phyloP scores from a whole-genome alignment of 2,888 invertebrate genomes.

The Scaeva pyrastri region DNA sequence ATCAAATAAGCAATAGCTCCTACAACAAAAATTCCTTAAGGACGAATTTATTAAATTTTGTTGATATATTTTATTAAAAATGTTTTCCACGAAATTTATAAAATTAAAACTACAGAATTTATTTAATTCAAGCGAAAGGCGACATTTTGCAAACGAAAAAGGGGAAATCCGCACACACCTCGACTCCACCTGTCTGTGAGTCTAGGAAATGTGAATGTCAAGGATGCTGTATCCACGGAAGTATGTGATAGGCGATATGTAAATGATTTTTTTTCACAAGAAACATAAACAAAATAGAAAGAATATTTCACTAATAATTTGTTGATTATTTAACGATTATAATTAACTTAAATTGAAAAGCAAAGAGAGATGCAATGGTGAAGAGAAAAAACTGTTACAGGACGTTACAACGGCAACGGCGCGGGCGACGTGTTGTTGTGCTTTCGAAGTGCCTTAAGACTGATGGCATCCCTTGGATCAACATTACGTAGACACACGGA shows the following conservation, averaged over 20 bases:
- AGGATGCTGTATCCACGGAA: constrained; percentile 56
- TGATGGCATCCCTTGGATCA: constrained; percentile 75
- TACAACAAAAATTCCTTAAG: constrained; percentile 30
- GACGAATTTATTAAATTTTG: constrained; percentile 39
- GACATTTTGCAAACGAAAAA: constrained; percentile 57
- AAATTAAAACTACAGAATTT: not conserved
- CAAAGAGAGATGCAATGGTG: constrained; percentile 43
- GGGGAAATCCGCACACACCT: constrained; percentile 48
- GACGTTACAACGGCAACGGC: constrained; percentile 55
- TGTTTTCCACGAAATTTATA: constrained; percentile 2
- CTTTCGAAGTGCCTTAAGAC: constrained; percentile 70
- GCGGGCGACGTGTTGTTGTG: constrained; percentile 69
- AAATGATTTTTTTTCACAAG: constrained; percentile 17
- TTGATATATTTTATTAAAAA: constrained; percentile 19
- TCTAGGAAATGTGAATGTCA: constrained; percentile 62
- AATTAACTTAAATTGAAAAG: constrained; percentile 51
- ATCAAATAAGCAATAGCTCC: constrained; percentile 23
- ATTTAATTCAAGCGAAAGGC: constrained; percentile 31
- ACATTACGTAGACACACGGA: constrained; percentile 66
- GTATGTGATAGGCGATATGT: constrained; percentile 55
- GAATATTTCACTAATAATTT: constrained; percentile 23
- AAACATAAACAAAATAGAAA: not conserved
- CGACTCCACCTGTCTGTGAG: constrained; percentile 36
- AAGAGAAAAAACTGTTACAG: constrained; percentile 57
- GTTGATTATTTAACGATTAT: constrained; percentile 4